Evolutionary conservation across 2,113 vertebrate genomes (phyloP).

Genomic region (Antechinus stuartii): DNA sequence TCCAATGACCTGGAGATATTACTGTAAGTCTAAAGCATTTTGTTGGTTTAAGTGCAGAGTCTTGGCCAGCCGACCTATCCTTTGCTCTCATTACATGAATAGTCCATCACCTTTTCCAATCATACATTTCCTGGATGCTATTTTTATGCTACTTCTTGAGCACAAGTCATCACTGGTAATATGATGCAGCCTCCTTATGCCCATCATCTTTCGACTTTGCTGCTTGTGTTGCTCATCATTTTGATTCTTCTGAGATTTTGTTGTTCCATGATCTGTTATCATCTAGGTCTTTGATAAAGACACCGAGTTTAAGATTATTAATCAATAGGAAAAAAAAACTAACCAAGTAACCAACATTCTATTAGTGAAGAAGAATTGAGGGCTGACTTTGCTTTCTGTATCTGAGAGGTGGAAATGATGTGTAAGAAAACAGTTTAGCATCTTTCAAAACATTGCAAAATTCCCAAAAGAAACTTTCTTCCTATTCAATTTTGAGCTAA

Average conservation of each 20-base stretch:
- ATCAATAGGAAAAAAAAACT: background rate
- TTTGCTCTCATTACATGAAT: background rate
- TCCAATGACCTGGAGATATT: background rate
- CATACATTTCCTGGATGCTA: conserved; percentile 3
- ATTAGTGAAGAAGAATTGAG: background rate
- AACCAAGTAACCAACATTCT: background rate
- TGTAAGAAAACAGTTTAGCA: background rate
- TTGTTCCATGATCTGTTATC: background rate
- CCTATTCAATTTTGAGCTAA: background rate
- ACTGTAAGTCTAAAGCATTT: background rate
- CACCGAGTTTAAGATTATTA: background rate
- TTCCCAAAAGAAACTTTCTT: background rate
- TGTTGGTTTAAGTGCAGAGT: background rate
- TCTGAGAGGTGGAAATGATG: background rate
- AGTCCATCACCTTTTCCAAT: conserved; percentile 1
- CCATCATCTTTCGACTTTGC: background rate
- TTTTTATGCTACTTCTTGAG: background rate
- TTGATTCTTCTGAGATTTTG: background rate
- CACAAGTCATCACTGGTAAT: background rate
- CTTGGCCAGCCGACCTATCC: background rate
- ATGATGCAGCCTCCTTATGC: background rate
- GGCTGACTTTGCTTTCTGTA: background rate
- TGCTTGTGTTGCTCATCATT: background rate
- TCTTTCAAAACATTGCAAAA: background rate
- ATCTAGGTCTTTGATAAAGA: background rate